Conservation (phyloP, 2,797 vertebrate genomes). For the Melanotaenia nigrans region DNA sequence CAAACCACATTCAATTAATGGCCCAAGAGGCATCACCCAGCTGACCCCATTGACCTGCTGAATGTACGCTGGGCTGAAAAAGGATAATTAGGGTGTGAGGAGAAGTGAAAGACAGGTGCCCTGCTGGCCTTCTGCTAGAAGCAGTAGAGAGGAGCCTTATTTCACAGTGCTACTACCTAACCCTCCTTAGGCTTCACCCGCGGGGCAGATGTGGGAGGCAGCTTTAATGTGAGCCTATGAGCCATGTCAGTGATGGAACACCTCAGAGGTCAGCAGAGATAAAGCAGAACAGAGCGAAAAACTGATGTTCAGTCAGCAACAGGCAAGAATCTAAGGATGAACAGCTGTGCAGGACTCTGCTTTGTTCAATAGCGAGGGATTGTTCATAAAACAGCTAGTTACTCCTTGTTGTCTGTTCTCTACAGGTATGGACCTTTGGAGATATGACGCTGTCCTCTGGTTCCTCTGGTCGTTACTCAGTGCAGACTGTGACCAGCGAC, state of each 20-base stretch:
- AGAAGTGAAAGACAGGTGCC: constrained; percentile 75
- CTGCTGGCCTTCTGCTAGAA: constrained; percentile 58
- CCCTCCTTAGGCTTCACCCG: constrained; percentile 72
- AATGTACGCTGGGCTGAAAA: constrained; percentile 64
- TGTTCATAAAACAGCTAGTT: constrained; percentile 25
- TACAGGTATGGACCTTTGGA: constrained; percentile 91
- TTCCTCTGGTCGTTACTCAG: constrained; percentile 86
- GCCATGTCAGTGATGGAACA: constrained; percentile 51
- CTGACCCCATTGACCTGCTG: constrained; percentile 77
- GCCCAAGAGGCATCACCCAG: constrained; percentile 67
- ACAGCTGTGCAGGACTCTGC: constrained; percentile 20
- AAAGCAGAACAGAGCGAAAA: constrained; percentile 45
- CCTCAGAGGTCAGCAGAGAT: constrained; percentile 56
- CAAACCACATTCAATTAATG: constrained; percentile 81
- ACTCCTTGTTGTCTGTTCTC: constrained; percentile 28
- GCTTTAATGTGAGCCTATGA: constrained; percentile 74
- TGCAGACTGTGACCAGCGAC: constrained; percentile 87
- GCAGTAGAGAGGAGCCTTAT: constrained; percentile 56
- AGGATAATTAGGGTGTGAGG: constrained; percentile 82
- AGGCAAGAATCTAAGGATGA: constrained; percentile 55
- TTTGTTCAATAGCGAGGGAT: constrained; percentile 19
- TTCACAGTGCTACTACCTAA: constrained; percentile 61
- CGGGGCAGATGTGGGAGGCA: constrained; percentile 74
- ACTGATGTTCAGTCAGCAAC: constrained; percentile 34
- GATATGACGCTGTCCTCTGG: constrained; percentile 86